Evolutionary conservation across 2,888 invertebrate genomes (phyloP).

Genomic region (Conops quadrifasciatus): DNA sequence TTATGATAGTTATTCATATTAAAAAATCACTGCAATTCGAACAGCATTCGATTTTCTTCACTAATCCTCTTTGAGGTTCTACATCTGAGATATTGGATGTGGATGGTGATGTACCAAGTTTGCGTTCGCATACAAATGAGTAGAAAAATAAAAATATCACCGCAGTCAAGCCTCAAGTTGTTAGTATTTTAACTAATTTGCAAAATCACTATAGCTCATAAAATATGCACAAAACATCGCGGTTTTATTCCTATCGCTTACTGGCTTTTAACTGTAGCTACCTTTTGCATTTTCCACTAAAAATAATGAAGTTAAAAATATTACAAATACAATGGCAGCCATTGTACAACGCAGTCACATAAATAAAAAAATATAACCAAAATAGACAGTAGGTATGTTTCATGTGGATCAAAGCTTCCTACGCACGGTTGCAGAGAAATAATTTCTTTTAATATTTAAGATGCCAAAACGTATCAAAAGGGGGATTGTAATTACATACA

Average conservation of each 20-base stretch:
- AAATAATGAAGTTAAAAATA: slow-evolving; percentile 41
- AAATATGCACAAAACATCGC: neutral
- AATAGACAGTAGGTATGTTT: slow-evolving; percentile 39
- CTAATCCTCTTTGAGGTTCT: too few species aligned
- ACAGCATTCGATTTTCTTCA: too few species aligned
- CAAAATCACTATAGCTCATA: neutral
- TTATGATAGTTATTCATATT: too few species aligned
- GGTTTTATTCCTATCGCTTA: neutral
- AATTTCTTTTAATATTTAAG: neutral
- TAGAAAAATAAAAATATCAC: slow-evolving; percentile 10
- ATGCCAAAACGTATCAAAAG: too few species aligned
- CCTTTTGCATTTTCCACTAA: slow-evolving; percentile 37
- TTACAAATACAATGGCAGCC: slow-evolving; percentile 41
- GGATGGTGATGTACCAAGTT: neutral
- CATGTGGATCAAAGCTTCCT: neutral
- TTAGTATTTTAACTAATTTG: neutral
- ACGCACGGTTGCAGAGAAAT: slow-evolving; percentile 26
- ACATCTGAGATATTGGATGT: neutral
- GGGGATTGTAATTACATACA: too few species aligned
- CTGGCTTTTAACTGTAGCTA: slow-evolving; percentile 15
- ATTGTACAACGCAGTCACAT: slow-evolving; percentile 37
- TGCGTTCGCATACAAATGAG: neutral
- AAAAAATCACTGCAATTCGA: too few species aligned
- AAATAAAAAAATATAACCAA: slow-evolving; percentile 37
- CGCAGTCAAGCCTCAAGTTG: neutral